These are phyloP conservation scores for Siniperca chuatsi DNA, from an alignment of 2,113 vertebrate genomes.

Conservation along the genomic window DNA sequence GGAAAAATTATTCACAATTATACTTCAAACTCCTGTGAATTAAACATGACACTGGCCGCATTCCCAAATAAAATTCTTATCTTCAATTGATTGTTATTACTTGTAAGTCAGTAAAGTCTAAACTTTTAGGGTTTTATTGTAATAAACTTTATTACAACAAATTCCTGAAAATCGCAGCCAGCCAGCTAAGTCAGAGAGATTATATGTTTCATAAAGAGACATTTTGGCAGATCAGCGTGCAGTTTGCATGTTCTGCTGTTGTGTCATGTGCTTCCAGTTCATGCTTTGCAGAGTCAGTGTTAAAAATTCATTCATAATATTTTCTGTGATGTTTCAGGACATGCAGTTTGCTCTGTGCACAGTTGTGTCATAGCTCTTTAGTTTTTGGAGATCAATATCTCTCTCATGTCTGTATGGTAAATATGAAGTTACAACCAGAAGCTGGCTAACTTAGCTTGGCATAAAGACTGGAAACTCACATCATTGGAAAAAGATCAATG, in stretches of 20 bases:
- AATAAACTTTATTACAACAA: neutral
- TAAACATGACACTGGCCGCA: slow-evolving; percentile 13
- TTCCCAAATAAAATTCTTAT: slow-evolving; percentile 28
- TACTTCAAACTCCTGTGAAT: slow-evolving; percentile 34
- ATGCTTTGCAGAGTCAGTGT: slow-evolving; percentile 11
- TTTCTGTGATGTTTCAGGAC: slow-evolving; percentile 1
- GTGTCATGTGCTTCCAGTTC: slow-evolving; percentile 18
- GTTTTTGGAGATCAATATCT: neutral
- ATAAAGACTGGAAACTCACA: no score
- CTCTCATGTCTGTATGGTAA: no score
- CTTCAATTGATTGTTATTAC: slow-evolving; percentile 35
- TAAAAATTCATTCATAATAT: slow-evolving; percentile 35
- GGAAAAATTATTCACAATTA: slow-evolving; percentile 32
- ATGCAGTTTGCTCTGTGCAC: slow-evolving; percentile 1
- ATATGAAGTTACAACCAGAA: no score
- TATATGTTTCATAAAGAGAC: slow-evolving; percentile 38
- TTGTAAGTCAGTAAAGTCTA: neutral
- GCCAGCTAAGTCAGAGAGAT: slow-evolving; percentile 32
- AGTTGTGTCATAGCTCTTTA: neutral
- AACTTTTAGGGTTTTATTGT: slow-evolving; percentile 4
- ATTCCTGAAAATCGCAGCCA: slow-evolving; percentile 16
- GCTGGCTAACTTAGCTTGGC: no score
- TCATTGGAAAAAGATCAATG: no score
- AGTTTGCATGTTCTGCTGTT: slow-evolving; percentile 31
- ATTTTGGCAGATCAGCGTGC: slow-evolving; percentile 44